phyloP scores from a whole-genome alignment of 1,140 invertebrate genomes.

The Lamellibrachia luymesi region DNA sequence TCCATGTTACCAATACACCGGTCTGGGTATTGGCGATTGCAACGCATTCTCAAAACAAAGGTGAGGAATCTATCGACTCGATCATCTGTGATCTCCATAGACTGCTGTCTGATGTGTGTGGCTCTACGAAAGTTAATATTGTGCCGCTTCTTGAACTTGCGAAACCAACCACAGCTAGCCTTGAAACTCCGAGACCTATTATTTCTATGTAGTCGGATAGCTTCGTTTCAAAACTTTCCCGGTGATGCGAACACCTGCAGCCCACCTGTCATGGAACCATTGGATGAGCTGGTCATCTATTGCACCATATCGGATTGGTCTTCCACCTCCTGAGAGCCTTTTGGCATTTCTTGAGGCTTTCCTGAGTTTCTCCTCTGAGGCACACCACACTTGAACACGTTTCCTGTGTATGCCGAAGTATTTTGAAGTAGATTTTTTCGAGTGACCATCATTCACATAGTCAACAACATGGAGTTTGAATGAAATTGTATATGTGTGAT shows the following conservation, averaged over 20 bases:
- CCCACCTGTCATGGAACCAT: constrained; percentile 6
- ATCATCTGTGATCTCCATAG: background rate
- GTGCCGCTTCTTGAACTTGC: background rate
- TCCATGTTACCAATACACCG: background rate
- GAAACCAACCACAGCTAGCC: background rate
- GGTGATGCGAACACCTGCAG: background rate
- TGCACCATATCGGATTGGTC: background rate
- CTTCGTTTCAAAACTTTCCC: constrained; percentile 14
- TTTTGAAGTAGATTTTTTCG: constrained; percentile 6
- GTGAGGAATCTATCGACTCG: background rate
- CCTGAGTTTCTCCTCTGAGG: background rate
- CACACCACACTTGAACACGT: constrained; percentile 17
- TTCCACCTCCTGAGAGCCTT: constrained; percentile 10
- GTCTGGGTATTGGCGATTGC: background rate
- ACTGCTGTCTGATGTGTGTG: background rate
- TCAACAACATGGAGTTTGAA: background rate
- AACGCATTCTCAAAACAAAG: background rate
- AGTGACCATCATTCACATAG: too few relatives aligned
- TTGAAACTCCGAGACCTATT: constrained; percentile 6
- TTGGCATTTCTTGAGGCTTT: constrained; percentile 16
- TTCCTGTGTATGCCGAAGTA: background rate
- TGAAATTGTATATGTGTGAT: background rate
- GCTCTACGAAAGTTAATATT: background rate
- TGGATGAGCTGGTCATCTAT: constrained; percentile 11
- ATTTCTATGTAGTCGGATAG: background rate